These are phyloP conservation scores for Leptobrachium ailaonicum DNA, from an alignment of 2,113 vertebrate species.

Conservation along the genomic window DNA sequence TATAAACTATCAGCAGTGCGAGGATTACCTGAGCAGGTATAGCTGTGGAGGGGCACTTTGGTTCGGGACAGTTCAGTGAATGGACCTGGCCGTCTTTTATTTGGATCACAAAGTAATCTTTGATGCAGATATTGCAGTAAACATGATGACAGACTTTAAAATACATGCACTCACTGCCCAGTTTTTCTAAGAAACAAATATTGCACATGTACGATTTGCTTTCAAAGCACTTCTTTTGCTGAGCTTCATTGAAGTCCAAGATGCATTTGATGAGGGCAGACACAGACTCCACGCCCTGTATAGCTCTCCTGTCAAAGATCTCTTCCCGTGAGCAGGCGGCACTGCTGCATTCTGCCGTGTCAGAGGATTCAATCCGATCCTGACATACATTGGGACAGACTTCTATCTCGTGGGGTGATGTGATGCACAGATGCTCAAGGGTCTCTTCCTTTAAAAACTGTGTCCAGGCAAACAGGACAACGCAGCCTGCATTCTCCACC, in stretches of 20 bases:
- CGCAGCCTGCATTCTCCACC: constrained; percentile 84
- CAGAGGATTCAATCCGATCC: constrained; percentile 45
- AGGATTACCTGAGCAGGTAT: constrained; percentile 85
- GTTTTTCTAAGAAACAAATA: constrained; percentile 92
- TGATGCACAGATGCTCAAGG: constrained; percentile 79
- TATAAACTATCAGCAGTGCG: no score
- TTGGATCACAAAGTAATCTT: constrained; percentile 92
- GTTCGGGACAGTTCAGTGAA: constrained; percentile 93
- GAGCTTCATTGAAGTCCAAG: constrained; percentile 88
- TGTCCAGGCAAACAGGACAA: constrained; percentile 93
- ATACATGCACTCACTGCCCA: constrained; percentile 81
- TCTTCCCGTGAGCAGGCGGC: constrained; percentile 46
- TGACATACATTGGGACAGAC: constrained; percentile 61
- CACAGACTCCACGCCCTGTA: constrained; percentile 77
- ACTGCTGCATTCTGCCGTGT: constrained; percentile 54
- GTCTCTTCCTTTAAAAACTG: constrained; percentile 94
- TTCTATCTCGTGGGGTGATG: constrained; percentile 81
- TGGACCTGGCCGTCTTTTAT: constrained; percentile 93
- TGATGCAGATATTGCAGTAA: constrained; percentile 89
- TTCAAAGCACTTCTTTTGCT: constrained; percentile 85
- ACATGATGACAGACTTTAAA: constrained; percentile 90
- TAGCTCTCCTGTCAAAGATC: constrained; percentile 73
- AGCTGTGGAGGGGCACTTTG: constrained; percentile 85
- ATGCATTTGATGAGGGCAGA: constrained; percentile 82
- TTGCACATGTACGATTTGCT: constrained; percentile 81